phyloP scores from a whole-genome alignment of 2,888 invertebrate genomes.

The Neuroscelio doddi region DNA sequence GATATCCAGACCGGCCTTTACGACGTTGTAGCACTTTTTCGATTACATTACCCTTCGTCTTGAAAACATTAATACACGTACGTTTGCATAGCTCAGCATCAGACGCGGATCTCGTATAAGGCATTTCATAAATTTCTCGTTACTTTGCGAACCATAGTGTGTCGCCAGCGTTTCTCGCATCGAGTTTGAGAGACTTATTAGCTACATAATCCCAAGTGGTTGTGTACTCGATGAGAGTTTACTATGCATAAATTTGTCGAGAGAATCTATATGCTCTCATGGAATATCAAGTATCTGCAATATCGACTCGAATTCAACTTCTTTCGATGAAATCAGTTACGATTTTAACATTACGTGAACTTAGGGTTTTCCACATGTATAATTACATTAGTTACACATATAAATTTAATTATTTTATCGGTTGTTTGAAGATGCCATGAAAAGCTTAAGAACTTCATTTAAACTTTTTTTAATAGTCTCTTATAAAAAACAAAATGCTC shows the following conservation, averaged over 20 bases:
- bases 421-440: no score
- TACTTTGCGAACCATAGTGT: conserved; percentile 50
- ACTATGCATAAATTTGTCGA: conserved; percentile 18
- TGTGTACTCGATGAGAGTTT: conserved; percentile 1
- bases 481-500: no score
- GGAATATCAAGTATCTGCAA: conserved; percentile 1
- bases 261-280: background rate
- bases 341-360: background rate
- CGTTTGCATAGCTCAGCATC: background rate
- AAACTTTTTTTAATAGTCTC: no score
- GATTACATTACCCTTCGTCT: no score
- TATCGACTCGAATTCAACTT: background rate
- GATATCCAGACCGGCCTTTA: no score
- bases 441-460: background rate
- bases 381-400: background rate
- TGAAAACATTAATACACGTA: no score
- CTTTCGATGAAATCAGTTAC: no score
- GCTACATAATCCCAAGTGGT: conserved; percentile 13
- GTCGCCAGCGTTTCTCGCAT: conserved; percentile 46
- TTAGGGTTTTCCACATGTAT: background rate
- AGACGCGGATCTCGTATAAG: conserved; percentile 12
- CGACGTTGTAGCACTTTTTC: no score
- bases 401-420: background rate
- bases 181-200: conserved; percentile 17
- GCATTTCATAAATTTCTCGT: conserved; percentile 57